A percentile compares a stretch with the other conserved stretches of the same genome.
These are phyloP conservation scores for Trematomus bernacchii DNA, from an alignment of 2,797 vertebrate genomes.

Conservation along the genomic window DNA sequence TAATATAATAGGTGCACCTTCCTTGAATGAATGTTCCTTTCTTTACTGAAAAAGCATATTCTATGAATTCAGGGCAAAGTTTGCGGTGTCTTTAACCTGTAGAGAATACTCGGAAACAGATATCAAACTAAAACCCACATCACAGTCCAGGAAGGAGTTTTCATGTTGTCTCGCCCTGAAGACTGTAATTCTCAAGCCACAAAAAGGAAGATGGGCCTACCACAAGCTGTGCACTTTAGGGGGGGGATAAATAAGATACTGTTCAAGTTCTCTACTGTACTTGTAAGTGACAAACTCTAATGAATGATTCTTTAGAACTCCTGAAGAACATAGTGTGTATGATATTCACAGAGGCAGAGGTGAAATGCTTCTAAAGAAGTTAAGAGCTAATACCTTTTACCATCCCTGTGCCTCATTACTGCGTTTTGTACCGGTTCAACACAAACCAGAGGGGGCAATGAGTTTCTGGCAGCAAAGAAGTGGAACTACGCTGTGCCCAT, in stretches of 20 bases:
- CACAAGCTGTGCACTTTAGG: slow-evolving; percentile 39
- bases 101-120: slow-evolving; percentile 27
- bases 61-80: background rate
- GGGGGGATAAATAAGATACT: slow-evolving; percentile 39
- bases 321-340: background rate
- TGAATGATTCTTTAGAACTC: slow-evolving; percentile 9
- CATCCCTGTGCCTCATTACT: background rate
- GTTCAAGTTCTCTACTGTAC: slow-evolving; percentile 36
- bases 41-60: slow-evolving; percentile 5
- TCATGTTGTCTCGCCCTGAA: slow-evolving; percentile 23
- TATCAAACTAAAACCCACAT: slow-evolving; percentile 47
- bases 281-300: slow-evolving; percentile 21
- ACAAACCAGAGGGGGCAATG: slow-evolving; percentile 46
- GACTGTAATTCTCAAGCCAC: slow-evolving; percentile 57
- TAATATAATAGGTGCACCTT: background rate
- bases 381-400: background rate
- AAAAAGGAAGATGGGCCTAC: slow-evolving; percentile 46
- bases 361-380: slow-evolving; percentile 1
- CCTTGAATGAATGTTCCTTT: background rate
- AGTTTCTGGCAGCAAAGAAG: slow-evolving; percentile 59
- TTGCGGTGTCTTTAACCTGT: background rate
- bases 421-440: slow-evolving; percentile 41
- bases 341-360: background rate
- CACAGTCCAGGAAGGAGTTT: slow-evolving; percentile 58
- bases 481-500: slow-evolving; percentile 57